Evolutionary conservation across 1,140 invertebrate species (phyloP), one percentile per base, ranked within the genome.

Genomic region (Zophobas atratus): DNA sequence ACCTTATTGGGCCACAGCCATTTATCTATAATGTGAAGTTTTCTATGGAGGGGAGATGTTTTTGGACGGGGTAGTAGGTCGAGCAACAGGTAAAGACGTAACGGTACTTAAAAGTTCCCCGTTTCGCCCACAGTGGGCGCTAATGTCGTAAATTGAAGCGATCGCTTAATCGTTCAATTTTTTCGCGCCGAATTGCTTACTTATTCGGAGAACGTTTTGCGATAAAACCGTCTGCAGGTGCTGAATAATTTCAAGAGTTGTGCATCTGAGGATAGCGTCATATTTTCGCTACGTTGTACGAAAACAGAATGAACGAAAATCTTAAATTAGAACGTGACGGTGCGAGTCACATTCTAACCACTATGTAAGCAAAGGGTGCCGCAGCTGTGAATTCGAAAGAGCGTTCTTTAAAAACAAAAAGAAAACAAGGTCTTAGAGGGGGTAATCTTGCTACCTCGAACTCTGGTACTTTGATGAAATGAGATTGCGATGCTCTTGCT

Each of bases 1-100:
- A 35, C 49, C 46, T 77, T 77, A 56, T 73, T 77, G 36, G 76
- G 36, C 73, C 76, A 77, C 76, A 43, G 76, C 76, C 76, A 46
- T 4, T 8, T 8, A 46, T 46, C 43, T 46, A 46, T 46, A 46
- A 46, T 46, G 43, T 3, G 43, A 46, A 46, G 43, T 46, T 46
- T 46, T 46, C 43, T 46, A 46, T 46, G 43, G 43, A 46, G 43
- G 43, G 43, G 43, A 46, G 41, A 83, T 48, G 81, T 83, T 83
- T 83, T 83, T 70, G 51, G 56, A 60, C 39, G 48, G 79, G 60
- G 36, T 83, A 83, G 79, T 83, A 83, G 60, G 57, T 46, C 41
- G 70, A 81, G 82, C 83, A 84, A 84, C 83, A 84, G 83, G 83
- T 84, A 82, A 79, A 79, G 75, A 77, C 76, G 70, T 79, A 77